phyloP scores from a whole-genome alignment of 2,113 vertebrate genomes.

The Cryptoleucopteryx plumbea region DNA sequence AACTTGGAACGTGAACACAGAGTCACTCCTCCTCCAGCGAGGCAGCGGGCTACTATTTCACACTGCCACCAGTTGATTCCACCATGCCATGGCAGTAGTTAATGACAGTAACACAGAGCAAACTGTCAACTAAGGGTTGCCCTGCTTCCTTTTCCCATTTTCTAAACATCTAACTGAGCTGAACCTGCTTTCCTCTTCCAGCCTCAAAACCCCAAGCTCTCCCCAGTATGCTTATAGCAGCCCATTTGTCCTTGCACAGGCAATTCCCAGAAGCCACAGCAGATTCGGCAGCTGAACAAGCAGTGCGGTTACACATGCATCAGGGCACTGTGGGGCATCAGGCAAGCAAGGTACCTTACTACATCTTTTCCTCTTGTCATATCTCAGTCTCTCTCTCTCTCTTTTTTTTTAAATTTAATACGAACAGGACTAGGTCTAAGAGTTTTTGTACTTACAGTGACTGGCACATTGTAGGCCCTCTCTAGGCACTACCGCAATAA shows the following conservation, averaged over 20 bases:
- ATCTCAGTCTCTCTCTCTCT: neutral
- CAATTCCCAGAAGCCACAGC: neutral
- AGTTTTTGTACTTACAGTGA: neutral
- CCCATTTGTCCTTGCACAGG: neutral
- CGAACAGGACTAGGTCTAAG: neutral
- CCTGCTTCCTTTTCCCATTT: neutral
- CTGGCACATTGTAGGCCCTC: neutral
- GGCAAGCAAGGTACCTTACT: neutral
- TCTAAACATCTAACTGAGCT: neutral
- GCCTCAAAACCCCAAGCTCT: neutral
- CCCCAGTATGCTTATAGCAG: rapidly evolving
- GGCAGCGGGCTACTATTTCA: neutral
- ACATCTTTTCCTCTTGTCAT: neutral
- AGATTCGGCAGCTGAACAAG: neutral
- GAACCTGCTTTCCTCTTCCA: neutral
- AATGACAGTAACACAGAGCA: neutral
- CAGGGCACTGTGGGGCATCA: neutral
- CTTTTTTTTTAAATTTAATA: neutral
- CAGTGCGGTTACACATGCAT: neutral
- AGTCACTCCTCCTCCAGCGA: neutral
- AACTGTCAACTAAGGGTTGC: neutral
- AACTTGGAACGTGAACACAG: neutral
- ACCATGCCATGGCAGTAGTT: rapidly evolving
- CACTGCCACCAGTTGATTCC: neutral
- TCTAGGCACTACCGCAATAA: neutral